Evolutionary conservation across 2,888 invertebrate genomes (phyloP), one percentile per base, ranked within the genome.

Genomic region (Coenonympha glycerion): DNA sequence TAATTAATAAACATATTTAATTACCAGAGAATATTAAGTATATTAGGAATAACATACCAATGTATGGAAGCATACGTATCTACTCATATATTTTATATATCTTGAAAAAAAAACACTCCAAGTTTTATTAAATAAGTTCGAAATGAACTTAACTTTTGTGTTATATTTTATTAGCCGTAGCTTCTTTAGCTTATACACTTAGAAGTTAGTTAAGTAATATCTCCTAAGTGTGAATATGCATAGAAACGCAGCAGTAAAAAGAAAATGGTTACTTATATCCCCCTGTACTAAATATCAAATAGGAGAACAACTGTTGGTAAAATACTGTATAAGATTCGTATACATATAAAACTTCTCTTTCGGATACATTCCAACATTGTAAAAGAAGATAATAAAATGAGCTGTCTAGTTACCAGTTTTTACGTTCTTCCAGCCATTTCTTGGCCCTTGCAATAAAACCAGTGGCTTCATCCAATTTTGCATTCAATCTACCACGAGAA

Each of bases 401-500:
- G 44, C 65, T 64, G 70, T 73, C 68, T 69, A 67, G 66, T 67
- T 72, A 69, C 75, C 34, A 22, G 34, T 45, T 45, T 45, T 24
- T 33, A 45, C 34, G 15, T 18, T 18, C 34, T 22, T 1, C n/a
- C 16, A 76, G 74, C 79, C 69, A 78, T 74, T 68, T 67, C 69
- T 66, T 67, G 75, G 72, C 73, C 75, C 76, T 77, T 76, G 82
- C 76, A 80, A 78, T 82, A 82, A 82, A 83, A 83, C 81, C 80
- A 78, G 76, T 77, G 71, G 77, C 79, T 77, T 78, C 85, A 81
- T 86, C 86, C 85, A 86, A 86, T 86, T 86, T 84, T 85, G 84
- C 85, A 86, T 86, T 84, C 84, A 86, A 85, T 85, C 84, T 85
- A 82, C 79, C 83, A 70, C 79, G 77, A 76, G 83, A 83, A 86